phyloP scores from a whole-genome alignment of 2,888 invertebrate genomes.

The Stenoptilia bipunctidactyla region DNA sequence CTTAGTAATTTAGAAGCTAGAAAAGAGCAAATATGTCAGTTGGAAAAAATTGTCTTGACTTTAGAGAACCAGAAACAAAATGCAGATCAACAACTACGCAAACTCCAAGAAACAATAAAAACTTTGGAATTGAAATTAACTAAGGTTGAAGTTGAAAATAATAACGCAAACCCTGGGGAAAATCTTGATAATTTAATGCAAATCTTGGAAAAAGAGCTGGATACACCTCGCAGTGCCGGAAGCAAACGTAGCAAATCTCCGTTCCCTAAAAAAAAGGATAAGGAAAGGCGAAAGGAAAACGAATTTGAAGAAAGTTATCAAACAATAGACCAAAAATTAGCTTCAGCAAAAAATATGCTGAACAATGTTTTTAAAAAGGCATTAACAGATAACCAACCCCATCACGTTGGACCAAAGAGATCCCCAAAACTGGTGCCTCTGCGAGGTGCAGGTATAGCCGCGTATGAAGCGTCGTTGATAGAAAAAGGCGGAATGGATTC shows the following conservation, averaged over 20 bases:
- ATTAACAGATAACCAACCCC: slow-evolving; percentile 3
- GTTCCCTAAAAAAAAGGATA: neutral
- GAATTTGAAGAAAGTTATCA: slow-evolving; percentile 15
- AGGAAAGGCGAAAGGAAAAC: too few species aligned
- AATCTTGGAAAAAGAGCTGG: slow-evolving; percentile 52
- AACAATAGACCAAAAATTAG: slow-evolving; percentile 22
- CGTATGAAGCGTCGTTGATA: slow-evolving; percentile 12
- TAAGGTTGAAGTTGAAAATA: slow-evolving; percentile 27
- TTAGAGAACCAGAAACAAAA: slow-evolving; percentile 45
- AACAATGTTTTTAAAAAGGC: slow-evolving; percentile 32
- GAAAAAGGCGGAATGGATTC: slow-evolving; percentile 14
- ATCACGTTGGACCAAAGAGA: slow-evolving; percentile 13
- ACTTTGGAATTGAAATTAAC: slow-evolving; percentile 18
- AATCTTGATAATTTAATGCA: slow-evolving; percentile 48
- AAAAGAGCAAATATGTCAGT: slow-evolving; percentile 37
- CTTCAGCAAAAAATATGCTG: slow-evolving; percentile 28
- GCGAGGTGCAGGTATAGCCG: slow-evolving; percentile 18
- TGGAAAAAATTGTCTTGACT: slow-evolving; percentile 50
- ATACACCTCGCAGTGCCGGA: slow-evolving; percentile 20
- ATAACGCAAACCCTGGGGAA: slow-evolving; percentile 28
- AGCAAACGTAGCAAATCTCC: neutral
- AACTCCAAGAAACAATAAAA: slow-evolving; percentile 36
- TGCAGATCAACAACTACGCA: slow-evolving; percentile 28
- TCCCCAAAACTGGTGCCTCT: slow-evolving; percentile 19
- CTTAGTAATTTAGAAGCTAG: slow-evolving; percentile 29